Base-by-base conservation (phyloP, 2,113 vertebrate genomes). In the Glareola pratincola region DNA sequence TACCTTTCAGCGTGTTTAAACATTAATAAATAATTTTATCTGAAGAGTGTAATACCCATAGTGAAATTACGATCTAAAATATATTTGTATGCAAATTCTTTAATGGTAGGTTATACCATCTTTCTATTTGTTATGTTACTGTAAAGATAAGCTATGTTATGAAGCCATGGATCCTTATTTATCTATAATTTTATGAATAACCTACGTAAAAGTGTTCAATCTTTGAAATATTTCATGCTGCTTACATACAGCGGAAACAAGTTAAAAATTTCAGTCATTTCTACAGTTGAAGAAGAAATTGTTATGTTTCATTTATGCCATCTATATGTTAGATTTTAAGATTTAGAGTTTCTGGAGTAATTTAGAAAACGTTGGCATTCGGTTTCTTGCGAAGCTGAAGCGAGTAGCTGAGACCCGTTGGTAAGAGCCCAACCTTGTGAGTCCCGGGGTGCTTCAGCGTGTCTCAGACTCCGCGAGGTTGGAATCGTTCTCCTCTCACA, bases 1-100 rank as follows among this genome's bases (percentile, higher is more conserved):
- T 95, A 88, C 76, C 80, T 92, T 77, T 80, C 92, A 84, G 67
- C 77, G 92, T 62, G 37, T 47, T 94, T 71, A 34, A 94, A 71
- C n/a, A 39, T 86, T 18, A 76, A 92, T 72, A 90, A 66, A 48
- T 73, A 48, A 75, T 83, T 90, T 56, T n/a, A 36, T 39, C 10
- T 51, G 57, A 62, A 32, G 36, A 67, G 20, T 20, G 20, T 85
- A 87, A 12, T 59, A 67, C 82, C 47, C 47, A 21, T 24, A 47
- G 30, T 71, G 64, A 69, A 95, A 85, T 88, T n/a, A n/a, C 1
- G 1, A n/a, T 59, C 63, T 90, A 3, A 91, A 89, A 68, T 63
- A 30, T 48, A 64, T 90, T 79, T 81, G 60, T 39, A 59, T 95
- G 92, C 71, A 86, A 41, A 83, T 83, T 67, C 17, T n/a, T 81